Percentiles rank a stretch among this genome's conserved stretches.
Conservation (phyloP, 2,113 vertebrate species). For the Numenius arquata region DNA sequence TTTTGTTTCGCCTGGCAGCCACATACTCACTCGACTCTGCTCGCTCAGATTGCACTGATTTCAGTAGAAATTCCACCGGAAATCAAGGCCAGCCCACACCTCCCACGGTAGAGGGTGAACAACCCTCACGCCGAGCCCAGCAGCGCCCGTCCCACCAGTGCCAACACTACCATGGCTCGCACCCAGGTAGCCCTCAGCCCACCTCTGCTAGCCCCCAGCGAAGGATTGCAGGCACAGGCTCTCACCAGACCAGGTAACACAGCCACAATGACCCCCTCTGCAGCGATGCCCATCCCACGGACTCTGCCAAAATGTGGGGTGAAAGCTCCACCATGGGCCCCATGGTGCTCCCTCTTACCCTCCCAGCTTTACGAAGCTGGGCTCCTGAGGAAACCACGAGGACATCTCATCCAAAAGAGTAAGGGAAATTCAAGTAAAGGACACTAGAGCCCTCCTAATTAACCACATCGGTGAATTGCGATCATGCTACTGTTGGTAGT, state of each 20-base stretch:
- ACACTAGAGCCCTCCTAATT: background rate
- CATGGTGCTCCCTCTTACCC: background rate
- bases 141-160: fast-evolving
- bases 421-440: background rate
- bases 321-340: background rate
- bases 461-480: background rate
- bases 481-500: background rate
- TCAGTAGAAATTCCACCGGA: background rate
- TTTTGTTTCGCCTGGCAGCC: background rate
- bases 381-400: background rate
- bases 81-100: background rate
- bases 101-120: background rate
- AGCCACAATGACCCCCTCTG: background rate
- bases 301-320: fast-evolving
- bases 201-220: background rate
- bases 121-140: fast-evolving
- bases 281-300: background rate
- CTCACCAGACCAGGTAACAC: background rate
- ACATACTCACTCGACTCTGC: background rate
- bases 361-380: background rate
- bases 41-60: background rate
- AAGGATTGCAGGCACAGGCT: background rate
- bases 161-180: background rate
- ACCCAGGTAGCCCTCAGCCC: background rate
- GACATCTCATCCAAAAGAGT: background rate